Conservation (phyloP, 2,888 invertebrate species). For the Chrysina gloriosa region DNA sequence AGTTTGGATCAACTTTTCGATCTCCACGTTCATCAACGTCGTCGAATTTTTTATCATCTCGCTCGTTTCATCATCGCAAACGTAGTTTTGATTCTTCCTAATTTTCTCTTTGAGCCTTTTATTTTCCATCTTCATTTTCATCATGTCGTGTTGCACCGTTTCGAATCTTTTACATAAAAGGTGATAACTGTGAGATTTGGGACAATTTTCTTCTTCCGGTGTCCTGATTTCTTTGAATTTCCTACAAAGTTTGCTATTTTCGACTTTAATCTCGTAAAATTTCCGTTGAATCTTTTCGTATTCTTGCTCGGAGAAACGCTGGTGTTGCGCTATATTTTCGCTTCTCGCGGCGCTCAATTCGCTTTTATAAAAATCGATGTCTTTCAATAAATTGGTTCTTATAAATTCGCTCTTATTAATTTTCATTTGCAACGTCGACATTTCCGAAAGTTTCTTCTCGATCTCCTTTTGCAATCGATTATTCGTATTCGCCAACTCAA, state of each 20-base stretch:
- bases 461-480: constrained; percentile 35
- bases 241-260: constrained; percentile 29
- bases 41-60: neutral
- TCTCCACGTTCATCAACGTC: constrained; percentile 3
- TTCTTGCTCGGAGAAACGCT: constrained; percentile 13
- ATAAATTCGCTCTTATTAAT: constrained; percentile 32
- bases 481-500: constrained; percentile 29
- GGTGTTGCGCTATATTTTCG: neutral
- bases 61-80: neutral
- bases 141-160: constrained; percentile 25
- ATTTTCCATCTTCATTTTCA: constrained; percentile 34
- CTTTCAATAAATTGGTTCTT: constrained; percentile 37
- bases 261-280: constrained; percentile 32
- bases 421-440: constrained; percentile 20
- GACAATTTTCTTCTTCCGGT: neutral
- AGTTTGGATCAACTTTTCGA: constrained; percentile 10
- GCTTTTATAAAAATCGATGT: constrained; percentile 38
- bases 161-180: constrained; percentile 29
- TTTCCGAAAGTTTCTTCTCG: constrained; percentile 28
- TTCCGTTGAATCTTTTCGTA: constrained; percentile 36
- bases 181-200: constrained; percentile 23
- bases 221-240: constrained; percentile 34
- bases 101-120: constrained; percentile 31
- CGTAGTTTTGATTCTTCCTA: constrained; percentile 12
- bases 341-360: constrained; percentile 26